Base-by-base conservation (phyloP, 2,113 vertebrate genomes). In the Panthera uncia region DNA sequence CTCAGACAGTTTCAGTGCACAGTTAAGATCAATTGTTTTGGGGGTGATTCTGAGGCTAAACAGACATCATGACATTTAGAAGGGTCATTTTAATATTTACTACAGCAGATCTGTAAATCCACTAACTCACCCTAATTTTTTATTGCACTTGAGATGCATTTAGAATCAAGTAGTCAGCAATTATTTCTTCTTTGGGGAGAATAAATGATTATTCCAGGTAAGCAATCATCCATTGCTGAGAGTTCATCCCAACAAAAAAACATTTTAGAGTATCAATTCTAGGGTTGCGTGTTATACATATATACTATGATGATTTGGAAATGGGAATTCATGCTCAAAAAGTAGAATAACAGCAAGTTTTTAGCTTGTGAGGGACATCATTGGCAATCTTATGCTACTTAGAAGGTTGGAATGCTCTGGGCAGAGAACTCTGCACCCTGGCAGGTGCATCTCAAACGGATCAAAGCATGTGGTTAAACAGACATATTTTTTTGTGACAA, bases 61-160 rank as follows among this genome's bases (percentile, higher is more conserved):
- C 23, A 86, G 86, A 96, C 93, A 86, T 68, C 0, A 5, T 55
- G 21, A 55, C 50, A 8, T 45, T 65, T 65, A 76, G 41, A 66
- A 84, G 36, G 23, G 5, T 63, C 92, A 71, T 55, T 93, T 89
- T 95, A 76, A 15, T 80, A 50, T 94, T 95, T 88, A 57, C 38
- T 68, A 63, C 5, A 69, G 21, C 33, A 91, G 52, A 63, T 71
- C 50, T 91, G 4, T 89, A 83, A 93, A 84, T 95, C 66, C 33
- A 73, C 25, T 92, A 95, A 91, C 82, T 95, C 29, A 87, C 41
- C 55, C 50, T 93, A 78, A 82, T 89, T 93, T 97, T 87, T 76
- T 68, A 45, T 65, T 82, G 66, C 55, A 18, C 82, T 87, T 83
- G 50, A 74, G 76, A 57, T 89, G 25, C 36, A 90, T 88, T 95